Percentiles rank a stretch among this genome's conserved stretches.
phyloP scores from a whole-genome alignment of 2,888 invertebrate genomes.

The Diaprepes abbreviatus region DNA sequence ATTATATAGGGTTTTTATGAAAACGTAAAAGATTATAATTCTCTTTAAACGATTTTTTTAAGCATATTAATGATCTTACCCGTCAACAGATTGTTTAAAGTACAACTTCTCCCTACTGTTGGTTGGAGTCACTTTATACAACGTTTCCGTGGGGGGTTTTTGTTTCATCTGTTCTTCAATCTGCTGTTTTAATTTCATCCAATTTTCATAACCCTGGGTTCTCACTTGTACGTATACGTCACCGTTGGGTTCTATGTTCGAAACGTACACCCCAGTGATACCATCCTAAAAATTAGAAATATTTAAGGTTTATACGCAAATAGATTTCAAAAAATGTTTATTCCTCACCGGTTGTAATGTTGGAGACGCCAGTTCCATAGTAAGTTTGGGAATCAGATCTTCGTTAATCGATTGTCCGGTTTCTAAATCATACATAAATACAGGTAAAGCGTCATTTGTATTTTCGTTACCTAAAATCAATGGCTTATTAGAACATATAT shows the following conservation, averaged over 20 bases:
- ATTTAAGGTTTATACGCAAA: background rate
- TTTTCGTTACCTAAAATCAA: constrained; percentile 19
- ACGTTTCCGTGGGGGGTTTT: constrained; percentile 48
- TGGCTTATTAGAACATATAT: no score
- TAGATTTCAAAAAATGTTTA: no score
- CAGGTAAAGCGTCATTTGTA: constrained; percentile 52
- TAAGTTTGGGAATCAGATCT: constrained; percentile 58
- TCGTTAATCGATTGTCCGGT: constrained; percentile 59
- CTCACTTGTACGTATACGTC: constrained; percentile 67
- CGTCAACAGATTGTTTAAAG: constrained; percentile 63
- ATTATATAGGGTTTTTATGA: no score
- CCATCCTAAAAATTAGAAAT: constrained; percentile 53
- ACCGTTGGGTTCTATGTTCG: constrained; percentile 65
- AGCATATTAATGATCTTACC: constrained; percentile 63
- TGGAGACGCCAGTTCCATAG: constrained; percentile 59
- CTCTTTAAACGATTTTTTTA: no score
- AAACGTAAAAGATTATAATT: no score
- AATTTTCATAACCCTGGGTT: constrained; percentile 60
- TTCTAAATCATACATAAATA: constrained; percentile 61
- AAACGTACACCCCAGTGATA: constrained; percentile 64
- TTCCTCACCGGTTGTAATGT: constrained; percentile 27
- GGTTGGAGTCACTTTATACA: constrained; percentile 55
- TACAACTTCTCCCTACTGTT: constrained; percentile 67
- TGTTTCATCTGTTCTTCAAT: constrained; percentile 53
- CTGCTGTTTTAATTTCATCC: constrained; percentile 60